Percentiles rank a stretch among this genome's conserved stretches.
These are phyloP conservation scores for Oreotrochilus melanogaster DNA, from an alignment of 2,113 vertebrate genomes.

Conservation along the genomic window DNA sequence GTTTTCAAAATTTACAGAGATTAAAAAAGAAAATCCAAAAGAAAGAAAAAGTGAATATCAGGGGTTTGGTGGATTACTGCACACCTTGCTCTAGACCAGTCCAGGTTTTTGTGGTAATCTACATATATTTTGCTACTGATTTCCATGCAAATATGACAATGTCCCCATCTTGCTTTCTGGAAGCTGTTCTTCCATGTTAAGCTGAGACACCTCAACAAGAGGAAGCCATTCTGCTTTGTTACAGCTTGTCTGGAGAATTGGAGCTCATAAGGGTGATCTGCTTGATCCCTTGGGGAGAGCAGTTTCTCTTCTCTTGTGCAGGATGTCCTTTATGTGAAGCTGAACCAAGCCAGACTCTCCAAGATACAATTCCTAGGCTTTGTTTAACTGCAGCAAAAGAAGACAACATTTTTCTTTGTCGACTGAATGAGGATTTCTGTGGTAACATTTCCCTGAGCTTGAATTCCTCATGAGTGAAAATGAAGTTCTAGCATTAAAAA, in stretches of 20 bases:
- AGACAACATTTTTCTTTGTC: conserved; percentile 27
- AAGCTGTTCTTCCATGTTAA: neutral
- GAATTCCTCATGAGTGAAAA: conserved; percentile 76
- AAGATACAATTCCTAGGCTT: neutral
- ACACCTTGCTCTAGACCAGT: neutral
- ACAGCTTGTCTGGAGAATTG: neutral
- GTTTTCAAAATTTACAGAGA: too few relatives aligned
- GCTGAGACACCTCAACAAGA: neutral
- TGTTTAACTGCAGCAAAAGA: conserved; percentile 26
- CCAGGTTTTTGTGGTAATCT: neutral
- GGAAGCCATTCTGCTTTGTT: neutral
- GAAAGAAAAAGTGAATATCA: neutral
- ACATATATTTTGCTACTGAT: neutral
- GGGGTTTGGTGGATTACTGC: neutral
- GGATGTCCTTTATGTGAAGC: neutral
- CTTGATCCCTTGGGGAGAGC: neutral
- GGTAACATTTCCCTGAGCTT: conserved; percentile 64
- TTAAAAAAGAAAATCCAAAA: neutral
- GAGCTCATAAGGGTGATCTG: neutral
- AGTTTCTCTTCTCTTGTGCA: neutral
- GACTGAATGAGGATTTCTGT: conserved; percentile 51
- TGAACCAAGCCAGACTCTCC: neutral
- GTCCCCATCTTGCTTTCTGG: neutral
- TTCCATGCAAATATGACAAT: neutral
- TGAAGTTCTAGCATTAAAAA: conserved; percentile 76